Conservation (phyloP, 2,797 vertebrate species). For the Capromys pilorides region DNA sequence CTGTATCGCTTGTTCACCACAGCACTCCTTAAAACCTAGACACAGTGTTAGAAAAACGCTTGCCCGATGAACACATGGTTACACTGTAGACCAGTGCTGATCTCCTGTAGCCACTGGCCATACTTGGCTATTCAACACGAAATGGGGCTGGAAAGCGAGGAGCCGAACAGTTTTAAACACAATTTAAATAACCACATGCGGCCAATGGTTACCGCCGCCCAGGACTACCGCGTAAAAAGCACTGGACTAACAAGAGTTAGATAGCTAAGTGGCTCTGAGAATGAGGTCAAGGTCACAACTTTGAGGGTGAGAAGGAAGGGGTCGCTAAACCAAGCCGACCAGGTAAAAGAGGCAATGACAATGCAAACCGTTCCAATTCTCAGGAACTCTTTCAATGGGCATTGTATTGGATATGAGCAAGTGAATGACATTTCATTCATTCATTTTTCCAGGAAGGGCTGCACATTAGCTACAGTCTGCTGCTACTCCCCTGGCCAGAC, state of each 20-base stretch:
- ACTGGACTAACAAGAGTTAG: neutral
- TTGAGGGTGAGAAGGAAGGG: neutral
- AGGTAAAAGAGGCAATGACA: slow-evolving; percentile 52
- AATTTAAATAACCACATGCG: slow-evolving; percentile 49
- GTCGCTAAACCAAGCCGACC: neutral
- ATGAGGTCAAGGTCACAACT: slow-evolving; percentile 78
- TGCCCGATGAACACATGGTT: slow-evolving; percentile 5
- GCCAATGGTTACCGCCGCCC: neutral
- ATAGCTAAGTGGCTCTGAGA: slow-evolving; percentile 59
- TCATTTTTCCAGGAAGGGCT: slow-evolving; percentile 54
- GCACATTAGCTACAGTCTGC: slow-evolving; percentile 27
- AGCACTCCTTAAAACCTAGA: neutral
- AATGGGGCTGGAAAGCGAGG: neutral
- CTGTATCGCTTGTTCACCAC: neutral
- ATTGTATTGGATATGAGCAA: neutral
- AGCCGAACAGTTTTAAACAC: slow-evolving; percentile 10
- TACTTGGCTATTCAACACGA: neutral
- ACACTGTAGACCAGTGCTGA: neutral
- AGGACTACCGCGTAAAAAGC: neutral
- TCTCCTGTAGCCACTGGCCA: neutral
- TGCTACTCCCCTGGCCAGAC: slow-evolving; percentile 20
- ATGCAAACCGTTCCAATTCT: slow-evolving; percentile 63
- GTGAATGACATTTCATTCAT: slow-evolving; percentile 69
- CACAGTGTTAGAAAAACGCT: slow-evolving; percentile 16
- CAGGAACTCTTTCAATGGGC: neutral